phyloP scores from a whole-genome alignment of 2,113 vertebrate genomes.

The Carassius gibelio region DNA sequence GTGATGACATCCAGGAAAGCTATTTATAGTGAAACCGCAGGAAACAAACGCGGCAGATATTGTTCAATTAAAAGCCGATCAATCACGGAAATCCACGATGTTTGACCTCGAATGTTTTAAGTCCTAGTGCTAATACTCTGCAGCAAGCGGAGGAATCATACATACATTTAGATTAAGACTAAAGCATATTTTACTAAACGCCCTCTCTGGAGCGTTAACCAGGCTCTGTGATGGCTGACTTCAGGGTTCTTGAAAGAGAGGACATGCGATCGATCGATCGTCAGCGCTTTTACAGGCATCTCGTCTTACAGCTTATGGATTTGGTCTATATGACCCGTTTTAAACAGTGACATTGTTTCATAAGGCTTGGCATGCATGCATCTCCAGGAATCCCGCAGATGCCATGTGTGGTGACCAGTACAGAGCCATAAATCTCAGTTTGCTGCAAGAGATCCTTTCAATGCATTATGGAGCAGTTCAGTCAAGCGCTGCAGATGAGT shows the following conservation, averaged over 20 bases:
- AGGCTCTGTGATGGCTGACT: not conserved
- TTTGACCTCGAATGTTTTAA: not conserved
- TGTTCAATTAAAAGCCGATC: not conserved
- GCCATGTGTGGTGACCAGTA: not conserved
- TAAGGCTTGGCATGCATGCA: not conserved
- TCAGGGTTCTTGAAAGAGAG: not conserved
- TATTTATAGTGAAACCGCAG: slow-evolving; percentile 34
- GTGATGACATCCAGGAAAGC: slow-evolving; percentile 33
- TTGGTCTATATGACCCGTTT: not conserved
- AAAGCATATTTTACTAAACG: not conserved
- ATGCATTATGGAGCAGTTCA: no score
- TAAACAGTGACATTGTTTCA: not conserved
- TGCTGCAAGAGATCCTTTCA: not conserved
- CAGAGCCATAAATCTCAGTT: not conserved
- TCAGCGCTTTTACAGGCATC: not conserved
- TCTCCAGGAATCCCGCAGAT: not conserved
- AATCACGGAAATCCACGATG: not conserved
- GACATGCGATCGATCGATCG: not conserved
- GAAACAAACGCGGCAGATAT: slow-evolving; percentile 3
- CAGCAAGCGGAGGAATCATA: not conserved
- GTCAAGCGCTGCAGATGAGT: not conserved
- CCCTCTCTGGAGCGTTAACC: not conserved
- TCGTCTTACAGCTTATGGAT: not conserved
- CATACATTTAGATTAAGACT: no score
- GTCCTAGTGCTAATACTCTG: not conserved